Evolutionary conservation across 1,140 invertebrate species (phyloP).

Genomic region (Melanaphis sacchari): DNA sequence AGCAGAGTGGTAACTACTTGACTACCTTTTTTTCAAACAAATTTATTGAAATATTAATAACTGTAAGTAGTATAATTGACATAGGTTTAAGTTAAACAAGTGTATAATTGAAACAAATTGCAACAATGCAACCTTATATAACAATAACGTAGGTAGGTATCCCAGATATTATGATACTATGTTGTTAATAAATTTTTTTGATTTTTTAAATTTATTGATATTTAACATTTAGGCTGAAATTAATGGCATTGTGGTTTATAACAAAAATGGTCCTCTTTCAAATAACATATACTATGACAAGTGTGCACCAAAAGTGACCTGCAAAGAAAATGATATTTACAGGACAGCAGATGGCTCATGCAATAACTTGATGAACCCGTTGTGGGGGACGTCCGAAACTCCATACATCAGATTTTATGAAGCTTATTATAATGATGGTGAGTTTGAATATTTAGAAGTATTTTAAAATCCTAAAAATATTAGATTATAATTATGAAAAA

Average conservation of each 20-base stretch:
- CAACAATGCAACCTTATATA: too few species aligned
- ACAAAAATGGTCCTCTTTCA: neutral
- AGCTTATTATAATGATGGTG: constrained; percentile 12
- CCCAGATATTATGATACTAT: too few species aligned
- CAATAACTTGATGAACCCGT: constrained; percentile 78
- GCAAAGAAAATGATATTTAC: constrained; percentile 65
- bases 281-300: constrained; percentile 19
- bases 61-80: too few species aligned
- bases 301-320: neutral
- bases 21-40: too few species aligned
- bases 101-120: too few species aligned
- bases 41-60: too few species aligned
- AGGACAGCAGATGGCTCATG: constrained; percentile 83
- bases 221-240: neutral
- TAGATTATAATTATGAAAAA: neutral
- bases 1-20: too few species aligned
- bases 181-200: too few species aligned
- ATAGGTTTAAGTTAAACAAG: too few species aligned
- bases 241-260: neutral
- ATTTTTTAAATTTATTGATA: too few species aligned
- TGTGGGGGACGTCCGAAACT: constrained; percentile 76
- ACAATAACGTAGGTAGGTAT: too few species aligned
- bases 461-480: neutral
- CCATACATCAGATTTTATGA: constrained; percentile 66
- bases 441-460: neutral